Evolutionary conservation across 2,113 vertebrate genomes (phyloP), one percentile per base, ranked within the genome.

Genomic region (Butorides virescens): DNA sequence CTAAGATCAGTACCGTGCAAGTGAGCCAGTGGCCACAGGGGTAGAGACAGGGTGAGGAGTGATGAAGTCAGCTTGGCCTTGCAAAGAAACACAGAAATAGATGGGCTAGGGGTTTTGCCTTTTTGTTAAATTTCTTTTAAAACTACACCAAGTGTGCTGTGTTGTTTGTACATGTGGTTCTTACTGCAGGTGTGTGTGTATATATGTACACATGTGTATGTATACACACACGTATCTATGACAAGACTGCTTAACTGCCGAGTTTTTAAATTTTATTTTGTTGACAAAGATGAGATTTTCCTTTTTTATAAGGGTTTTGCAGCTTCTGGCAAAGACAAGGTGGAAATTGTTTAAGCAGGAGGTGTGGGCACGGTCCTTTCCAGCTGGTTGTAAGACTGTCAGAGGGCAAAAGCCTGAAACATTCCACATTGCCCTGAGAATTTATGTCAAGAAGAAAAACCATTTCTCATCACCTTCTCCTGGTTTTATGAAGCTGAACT

Each of bases 401-500:
- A 59, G 61, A 72, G 20, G 9, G 21, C 9, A 61, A 68, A 94
- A 91, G 23, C 20, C 49, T 83, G 29, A 95, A 90, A 71, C 71
- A 55, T 37, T 90, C 62, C 29, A 83, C 36, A 49, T 25, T 80
- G 19, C 16, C 34, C 34, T 70, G 22, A 77, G 36, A 80, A 73
- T 84, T 92, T 70, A 68, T 30, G 16, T 74, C 44, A 76, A 65
- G 50, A 86, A 83, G 14, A 55, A 76, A 72, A 86, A 15, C 0
- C 6, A 29, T 62, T 92, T 92, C 59, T 79, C 10, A 10, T 80
- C 15, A 52, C 29, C 47, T 55, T 90, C 36, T 68, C 12, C 29
- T 61, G 16, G 20, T 59, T 94, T 93, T 85, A 46, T 78, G 66
- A 81, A 90, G 70, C 25, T 86, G 78, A 88, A 78, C 20, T 71